phyloP scores from a whole-genome alignment of 2,113 vertebrate genomes.

The Eulemur macaco region DNA sequence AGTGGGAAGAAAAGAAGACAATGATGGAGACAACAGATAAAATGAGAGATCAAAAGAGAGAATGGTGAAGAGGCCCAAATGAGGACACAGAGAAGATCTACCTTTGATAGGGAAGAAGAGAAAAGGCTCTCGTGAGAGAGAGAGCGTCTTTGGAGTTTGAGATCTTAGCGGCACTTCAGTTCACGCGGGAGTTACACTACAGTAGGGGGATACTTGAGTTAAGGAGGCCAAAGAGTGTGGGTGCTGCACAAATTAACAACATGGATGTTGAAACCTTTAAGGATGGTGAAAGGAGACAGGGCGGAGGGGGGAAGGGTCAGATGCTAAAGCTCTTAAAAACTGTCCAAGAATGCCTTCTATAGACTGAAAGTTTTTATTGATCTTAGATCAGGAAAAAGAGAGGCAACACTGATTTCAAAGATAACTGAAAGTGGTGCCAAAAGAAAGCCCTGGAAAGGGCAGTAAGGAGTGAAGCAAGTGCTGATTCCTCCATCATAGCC shows the following conservation, averaged over 20 bases:
- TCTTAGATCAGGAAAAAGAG: neutral
- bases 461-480: neutral
- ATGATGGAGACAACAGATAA: neutral
- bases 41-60: neutral
- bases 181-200: neutral
- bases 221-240: neutral
- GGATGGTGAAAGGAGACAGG: neutral
- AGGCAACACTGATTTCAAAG: neutral
- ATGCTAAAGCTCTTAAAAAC: neutral
- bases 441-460: neutral
- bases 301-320: neutral
- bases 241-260: neutral
- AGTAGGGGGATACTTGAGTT: accelerated
- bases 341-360: neutral
- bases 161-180: accelerated
- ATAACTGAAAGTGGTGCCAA: neutral
- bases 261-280: neutral
- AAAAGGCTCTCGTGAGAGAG: neutral
- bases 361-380: neutral
- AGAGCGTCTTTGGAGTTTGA: neutral
- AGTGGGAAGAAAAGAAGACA: neutral
- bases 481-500: neutral
- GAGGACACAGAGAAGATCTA: neutral
- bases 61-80: neutral
- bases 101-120: neutral